A percentile compares a stretch with the other conserved stretches of the same genome.
Conservation (phyloP, 2,888 invertebrate species). For the Aporophyla lueneburgensis region DNA sequence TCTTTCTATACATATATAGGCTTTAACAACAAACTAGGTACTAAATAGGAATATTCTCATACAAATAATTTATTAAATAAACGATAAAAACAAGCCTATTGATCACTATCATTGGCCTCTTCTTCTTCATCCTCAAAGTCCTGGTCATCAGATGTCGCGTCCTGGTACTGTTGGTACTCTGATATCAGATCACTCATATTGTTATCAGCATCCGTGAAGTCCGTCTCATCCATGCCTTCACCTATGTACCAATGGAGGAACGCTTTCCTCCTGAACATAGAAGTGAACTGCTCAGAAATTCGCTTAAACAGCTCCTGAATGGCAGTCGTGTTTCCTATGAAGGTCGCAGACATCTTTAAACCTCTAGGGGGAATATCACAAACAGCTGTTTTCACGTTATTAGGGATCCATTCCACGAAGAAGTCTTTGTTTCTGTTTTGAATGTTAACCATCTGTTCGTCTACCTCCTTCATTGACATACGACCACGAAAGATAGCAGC, state of each 20-base stretch:
- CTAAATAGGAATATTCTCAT: not conserved
- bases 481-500: constrained; percentile 97
- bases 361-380: constrained; percentile 94
- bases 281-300: constrained; percentile 95
- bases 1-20: not conserved
- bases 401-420: constrained; percentile 95
- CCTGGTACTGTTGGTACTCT: constrained; percentile 98
- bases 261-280: constrained; percentile 98
- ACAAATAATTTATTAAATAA: constrained; percentile 65
- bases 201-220: constrained; percentile 98
- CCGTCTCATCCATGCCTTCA: constrained; percentile 98
- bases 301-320: constrained; percentile 97
- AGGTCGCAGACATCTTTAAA: constrained; percentile 96
- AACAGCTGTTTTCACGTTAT: constrained; percentile 95
- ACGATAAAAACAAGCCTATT: constrained; percentile 51
- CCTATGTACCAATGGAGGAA: constrained; percentile 99
- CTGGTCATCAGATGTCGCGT: constrained; percentile 95
- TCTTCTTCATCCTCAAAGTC: constrained; percentile 92
- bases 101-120: constrained; percentile 76
- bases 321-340: constrained; percentile 96
- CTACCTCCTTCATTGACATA: constrained; percentile 98
- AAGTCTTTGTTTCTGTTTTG: constrained; percentile 94
- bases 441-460: constrained; percentile 94
- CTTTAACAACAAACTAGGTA: too few relatives aligned
- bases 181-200: constrained; percentile 97